Conservation (phyloP, 2,113 vertebrate species). For the Columba livia region DNA sequence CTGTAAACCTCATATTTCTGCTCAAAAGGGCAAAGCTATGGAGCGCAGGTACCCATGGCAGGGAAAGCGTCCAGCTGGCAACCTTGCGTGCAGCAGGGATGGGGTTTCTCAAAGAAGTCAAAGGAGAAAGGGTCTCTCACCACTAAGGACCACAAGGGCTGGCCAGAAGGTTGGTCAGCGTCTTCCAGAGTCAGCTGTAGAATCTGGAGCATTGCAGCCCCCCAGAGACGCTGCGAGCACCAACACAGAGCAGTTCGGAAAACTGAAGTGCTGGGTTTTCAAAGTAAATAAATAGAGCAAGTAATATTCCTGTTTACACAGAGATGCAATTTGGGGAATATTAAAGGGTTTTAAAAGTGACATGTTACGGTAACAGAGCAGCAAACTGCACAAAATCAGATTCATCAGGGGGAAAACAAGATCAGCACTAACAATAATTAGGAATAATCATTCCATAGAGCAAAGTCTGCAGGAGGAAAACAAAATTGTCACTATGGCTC, state of each 20-base stretch:
- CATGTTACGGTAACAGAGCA: not conserved
- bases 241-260: not conserved
- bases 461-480: not conserved
- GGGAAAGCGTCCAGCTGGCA: not conserved
- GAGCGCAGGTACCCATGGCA: fast-evolving
- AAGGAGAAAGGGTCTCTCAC: not conserved
- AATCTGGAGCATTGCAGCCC: not conserved
- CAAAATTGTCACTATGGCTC: not conserved
- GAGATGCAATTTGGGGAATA: not conserved
- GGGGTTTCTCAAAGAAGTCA: not conserved
- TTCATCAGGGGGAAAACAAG: not conserved
- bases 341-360: not conserved
- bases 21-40: not conserved
- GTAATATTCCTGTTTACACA: not conserved
- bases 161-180: not conserved
- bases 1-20: not conserved
- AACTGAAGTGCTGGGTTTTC: not conserved
- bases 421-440: not conserved
- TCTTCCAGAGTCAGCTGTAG: not conserved
- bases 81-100: not conserved
- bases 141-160: not conserved
- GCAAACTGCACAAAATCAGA: not conserved
- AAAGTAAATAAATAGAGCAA: not conserved
- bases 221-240: not conserved
- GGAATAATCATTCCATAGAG: not conserved